A percentile compares a stretch with the other conserved stretches of the same genome.
phyloP scores from a whole-genome alignment of 2,113 vertebrate species.

The Gambusia holbrooki region DNA sequence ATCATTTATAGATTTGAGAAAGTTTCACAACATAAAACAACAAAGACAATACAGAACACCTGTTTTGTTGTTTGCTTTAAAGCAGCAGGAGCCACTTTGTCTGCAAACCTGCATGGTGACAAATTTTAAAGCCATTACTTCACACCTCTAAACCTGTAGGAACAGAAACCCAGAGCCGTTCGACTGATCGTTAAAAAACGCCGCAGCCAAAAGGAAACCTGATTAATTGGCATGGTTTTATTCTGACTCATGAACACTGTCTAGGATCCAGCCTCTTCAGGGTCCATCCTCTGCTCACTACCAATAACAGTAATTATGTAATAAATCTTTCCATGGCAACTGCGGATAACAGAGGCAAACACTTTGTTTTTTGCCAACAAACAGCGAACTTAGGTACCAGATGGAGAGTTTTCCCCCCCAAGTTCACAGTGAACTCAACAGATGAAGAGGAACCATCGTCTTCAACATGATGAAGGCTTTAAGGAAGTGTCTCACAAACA shows the following conservation, averaged over 20 bases:
- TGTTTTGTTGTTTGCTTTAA: conserved; percentile 46
- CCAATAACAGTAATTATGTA: conserved; percentile 65
- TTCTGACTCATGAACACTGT: conserved; percentile 62
- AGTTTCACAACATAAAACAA: conserved; percentile 25
- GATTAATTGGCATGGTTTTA: conserved; percentile 55
- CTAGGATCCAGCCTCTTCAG: conserved; percentile 46
- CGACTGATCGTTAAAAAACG: conserved; percentile 34
- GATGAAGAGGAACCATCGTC: conserved; percentile 28
- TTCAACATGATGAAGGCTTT: conserved; percentile 26
- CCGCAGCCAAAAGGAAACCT: conserved; percentile 28
- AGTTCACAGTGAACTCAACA: conserved; percentile 37
- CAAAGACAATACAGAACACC: conserved; percentile 18
- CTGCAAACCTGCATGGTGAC: conserved; percentile 52
- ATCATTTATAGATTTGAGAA: conserved; percentile 47
- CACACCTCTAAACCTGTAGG: conserved; percentile 38
- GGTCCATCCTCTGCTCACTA: conserved; percentile 61
- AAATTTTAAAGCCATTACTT: conserved; percentile 40
- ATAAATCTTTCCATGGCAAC: conserved; percentile 74
- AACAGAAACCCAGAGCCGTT: conserved; percentile 45
- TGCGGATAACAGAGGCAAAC: conserved; percentile 65
- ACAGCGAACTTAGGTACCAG: conserved; percentile 62
- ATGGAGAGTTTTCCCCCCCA: conserved; percentile 21
- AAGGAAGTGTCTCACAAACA: neutral
- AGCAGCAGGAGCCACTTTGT: conserved; percentile 50
- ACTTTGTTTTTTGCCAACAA: conserved; percentile 51